Percentiles rank a stretch among this genome's conserved stretches.
Evolutionary conservation across 2,113 vertebrate genomes (phyloP).

Genomic region (Oreotrochilus melanogaster): DNA sequence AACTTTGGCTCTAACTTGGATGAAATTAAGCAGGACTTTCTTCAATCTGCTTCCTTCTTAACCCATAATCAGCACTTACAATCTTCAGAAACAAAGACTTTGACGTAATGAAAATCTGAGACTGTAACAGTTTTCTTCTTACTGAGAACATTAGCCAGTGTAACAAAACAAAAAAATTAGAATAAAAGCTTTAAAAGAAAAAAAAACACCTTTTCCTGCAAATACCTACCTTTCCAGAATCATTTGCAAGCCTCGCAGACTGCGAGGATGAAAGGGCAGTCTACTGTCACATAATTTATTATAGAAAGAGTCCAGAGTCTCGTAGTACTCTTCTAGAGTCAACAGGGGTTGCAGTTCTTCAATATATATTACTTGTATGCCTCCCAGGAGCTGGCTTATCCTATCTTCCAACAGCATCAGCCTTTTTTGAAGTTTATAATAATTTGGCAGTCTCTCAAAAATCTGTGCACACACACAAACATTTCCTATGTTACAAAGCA

Average conservation of each 20-base stretch:
- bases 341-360: conserved; percentile 86
- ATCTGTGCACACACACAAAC: conserved; percentile 74
- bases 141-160: not conserved
- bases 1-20: not conserved
- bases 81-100: not conserved
- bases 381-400: conserved; percentile 90
- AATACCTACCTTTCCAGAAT: conserved; percentile 84
- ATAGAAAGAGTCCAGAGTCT: conserved; percentile 84
- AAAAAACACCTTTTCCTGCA: not conserved
- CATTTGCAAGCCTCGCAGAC: conserved; percentile 89
- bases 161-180: not conserved
- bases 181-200: not conserved
- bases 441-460: conserved; percentile 88
- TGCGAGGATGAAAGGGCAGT: conserved; percentile 85
- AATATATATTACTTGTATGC: conserved; percentile 84
- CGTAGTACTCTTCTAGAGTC: conserved; percentile 88
- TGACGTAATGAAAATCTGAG: not conserved
- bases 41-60: not conserved
- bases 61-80: not conserved
- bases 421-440: conserved; percentile 85
- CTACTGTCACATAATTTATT: conserved; percentile 77
- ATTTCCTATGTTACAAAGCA: not conserved
- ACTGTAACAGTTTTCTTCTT: not conserved
- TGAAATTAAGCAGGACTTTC: not conserved
- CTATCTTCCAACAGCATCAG: conserved; percentile 86